Evolutionary conservation across 2,888 invertebrate genomes (phyloP), one percentile per base, ranked within the genome.

Genomic region (Colletes collaris): DNA sequence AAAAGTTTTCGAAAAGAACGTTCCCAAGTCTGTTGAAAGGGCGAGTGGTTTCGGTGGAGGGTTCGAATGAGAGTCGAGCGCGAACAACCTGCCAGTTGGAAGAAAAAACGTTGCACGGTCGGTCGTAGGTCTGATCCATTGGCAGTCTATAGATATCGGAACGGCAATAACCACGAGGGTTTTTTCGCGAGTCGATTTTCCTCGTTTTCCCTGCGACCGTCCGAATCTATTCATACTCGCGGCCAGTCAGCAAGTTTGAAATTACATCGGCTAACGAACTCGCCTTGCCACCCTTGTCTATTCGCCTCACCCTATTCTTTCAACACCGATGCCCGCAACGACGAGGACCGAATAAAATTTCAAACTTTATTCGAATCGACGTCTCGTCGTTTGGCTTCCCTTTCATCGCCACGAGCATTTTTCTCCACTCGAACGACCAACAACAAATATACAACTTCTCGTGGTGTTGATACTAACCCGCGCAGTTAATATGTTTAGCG

Each of bases 241-340:
- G 82, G 76, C 86, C 84, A 84, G 88, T 87, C 88, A 88, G 88
- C 88, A 88, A 86, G 82, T 86, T 88, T 82, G 87, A 87, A 88
- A 88, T 88, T 88, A 87, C 88, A 87, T 88, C 84, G 87, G 77
- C 86, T 85, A 87, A 88, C 88, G 86, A 88, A 88, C 82, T 49
- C 73, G 74, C 71, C 80, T 59, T 55, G 56, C 76, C 44, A 66
- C 67, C 74, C 65, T 67, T 73, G 62, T 73, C 63, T 52, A 10
- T 60, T 67, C 63, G 13, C 13, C 70, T 13, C 68, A 16, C 53
- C 40, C 58, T 70, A 52, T 74, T 16, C 56, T 49, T 49, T 56
- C 16, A 2, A 19, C 46, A 58, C 35, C 27, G 65, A 16, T 44
- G 40, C 37, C 19, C n/a, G 49, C 58, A 59, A 13, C 72, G 65